Evolutionary conservation across 2,797 vertebrate species (phyloP), one percentile per base, ranked within the genome.

Genomic region (Garrulus glandarius): DNA sequence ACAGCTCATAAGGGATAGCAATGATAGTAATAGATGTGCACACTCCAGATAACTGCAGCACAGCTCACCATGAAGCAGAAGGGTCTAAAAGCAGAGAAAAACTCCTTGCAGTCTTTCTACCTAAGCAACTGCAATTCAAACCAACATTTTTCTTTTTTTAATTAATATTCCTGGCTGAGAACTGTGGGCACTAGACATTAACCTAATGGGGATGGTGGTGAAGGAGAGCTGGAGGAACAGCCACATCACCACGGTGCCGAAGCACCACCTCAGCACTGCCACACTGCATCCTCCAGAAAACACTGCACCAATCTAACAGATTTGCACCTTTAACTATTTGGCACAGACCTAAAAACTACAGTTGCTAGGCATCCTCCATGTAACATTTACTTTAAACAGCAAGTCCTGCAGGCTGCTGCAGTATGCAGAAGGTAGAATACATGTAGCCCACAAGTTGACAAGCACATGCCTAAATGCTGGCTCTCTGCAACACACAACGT

Each of bases 281-380:
- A 59, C 1, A 0, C 34, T 4, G 41, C 34, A 55, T 52, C 75
- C 63, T 81, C 61, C 84, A 89, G 65, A 57, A 85, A 84, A 85
- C n/a, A 68, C 87, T 43, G 79, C 71, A 83, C 24, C 61, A 34
- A 37, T 68, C 68, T 57, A 57, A 91, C 84, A 75, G 92, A 87
- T 96, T 72, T 88, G 89, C 72, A 94, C 95, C 92, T 96, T 94
- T 44, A 86, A 89, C 72, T 69, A 47, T 71, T 65, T 92, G 94
- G 93, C 93, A 96, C 55, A 93, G 77, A 89, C 67, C 39, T 84
- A 52, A 76, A 65, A 86, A 63, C 56, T 71, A 85, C 93, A 96
- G 92, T 97, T 96, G 94, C 95, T 95, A 95, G 91, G 94, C 95
- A 96, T 89, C 87, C 76, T 92, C 74, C 85, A 76, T 44, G 56